Conservation (phyloP, 2,888 invertebrate species). For the Marronus borbonicus region DNA sequence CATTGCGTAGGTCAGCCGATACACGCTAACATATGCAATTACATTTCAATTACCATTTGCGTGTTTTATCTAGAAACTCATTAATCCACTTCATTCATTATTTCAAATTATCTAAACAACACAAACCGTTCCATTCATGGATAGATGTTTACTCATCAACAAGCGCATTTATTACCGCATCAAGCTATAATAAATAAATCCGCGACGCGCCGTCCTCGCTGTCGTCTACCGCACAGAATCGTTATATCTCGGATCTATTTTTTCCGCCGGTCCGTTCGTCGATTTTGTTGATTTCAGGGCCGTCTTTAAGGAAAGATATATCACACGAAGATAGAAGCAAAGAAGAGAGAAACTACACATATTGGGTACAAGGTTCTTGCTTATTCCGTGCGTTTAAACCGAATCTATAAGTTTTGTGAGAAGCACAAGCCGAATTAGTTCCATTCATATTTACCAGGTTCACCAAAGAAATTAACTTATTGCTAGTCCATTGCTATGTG, state of each 20-base stretch:
- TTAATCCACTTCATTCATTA: constrained; percentile 45
- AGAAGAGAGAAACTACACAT: no score
- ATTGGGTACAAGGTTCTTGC: no score
- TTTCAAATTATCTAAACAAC: constrained; percentile 40
- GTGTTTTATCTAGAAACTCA: constrained; percentile 10
- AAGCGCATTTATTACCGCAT: constrained; percentile 36
- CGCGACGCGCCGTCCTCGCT: constrained; percentile 16
- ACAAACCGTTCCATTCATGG: constrained; percentile 28
- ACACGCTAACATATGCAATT: constrained; percentile 13
- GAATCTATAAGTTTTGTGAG: no score
- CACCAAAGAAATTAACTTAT: no score
- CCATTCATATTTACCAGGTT: no score
- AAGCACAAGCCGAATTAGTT: no score
- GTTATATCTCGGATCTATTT: constrained; percentile 28
- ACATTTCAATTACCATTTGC: constrained; percentile 25
- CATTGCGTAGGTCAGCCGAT: background rate
- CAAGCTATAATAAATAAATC: constrained; percentile 37
- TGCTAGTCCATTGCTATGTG: no score
- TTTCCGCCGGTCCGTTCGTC: background rate
- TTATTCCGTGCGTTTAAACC: no score
- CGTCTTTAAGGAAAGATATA: no score
- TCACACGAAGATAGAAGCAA: no score
- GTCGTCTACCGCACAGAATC: constrained; percentile 33
- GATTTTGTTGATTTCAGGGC: no score
- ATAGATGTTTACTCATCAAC: constrained; percentile 41